phyloP scores from a whole-genome alignment of 30 jellyfish, hydroid and myxozoan genomes.

The Sanderia malayensis region DNA sequence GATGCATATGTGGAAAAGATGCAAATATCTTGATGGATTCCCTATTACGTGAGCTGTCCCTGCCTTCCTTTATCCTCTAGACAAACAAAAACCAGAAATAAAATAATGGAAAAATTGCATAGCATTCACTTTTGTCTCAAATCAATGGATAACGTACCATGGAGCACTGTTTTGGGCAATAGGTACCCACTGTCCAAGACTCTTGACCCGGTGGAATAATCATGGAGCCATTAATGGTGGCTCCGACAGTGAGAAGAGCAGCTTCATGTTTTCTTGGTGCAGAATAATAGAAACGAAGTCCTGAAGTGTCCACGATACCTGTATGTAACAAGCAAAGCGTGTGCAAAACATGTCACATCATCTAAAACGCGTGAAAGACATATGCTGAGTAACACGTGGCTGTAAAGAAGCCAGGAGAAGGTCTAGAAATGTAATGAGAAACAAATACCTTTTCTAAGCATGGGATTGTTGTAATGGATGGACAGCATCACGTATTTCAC shows the following conservation, averaged over 20 bases:
- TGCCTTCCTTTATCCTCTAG: no score
- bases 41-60: no score
- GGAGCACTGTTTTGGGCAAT: conserved; percentile 32
- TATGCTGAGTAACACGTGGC: no score
- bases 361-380: no score
- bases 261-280: conserved; percentile 51
- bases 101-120: no score
- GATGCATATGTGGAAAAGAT: conserved; percentile 45
- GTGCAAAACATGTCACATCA: no score
- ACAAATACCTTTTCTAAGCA: conserved; percentile 18
- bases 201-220: conserved; percentile 48
- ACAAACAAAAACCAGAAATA: no score
- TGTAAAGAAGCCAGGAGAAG: no score
- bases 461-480: conserved; percentile 33
- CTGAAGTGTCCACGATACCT: conserved; percentile 50
- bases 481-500: conserved; percentile 23
- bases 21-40: conserved; percentile 43
- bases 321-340: no score
- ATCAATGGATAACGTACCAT: no score
- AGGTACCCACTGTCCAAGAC: conserved; percentile 24
- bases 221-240: conserved; percentile 9
- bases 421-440: no score
- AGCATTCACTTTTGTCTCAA: no score
- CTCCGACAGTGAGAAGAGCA: conserved; percentile 35
- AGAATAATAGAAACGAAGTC: conserved; percentile 29